Evolutionary conservation across 2,113 vertebrate species (phyloP), one percentile per base, ranked within the genome.

Genomic region (Sturnus vulgaris): DNA sequence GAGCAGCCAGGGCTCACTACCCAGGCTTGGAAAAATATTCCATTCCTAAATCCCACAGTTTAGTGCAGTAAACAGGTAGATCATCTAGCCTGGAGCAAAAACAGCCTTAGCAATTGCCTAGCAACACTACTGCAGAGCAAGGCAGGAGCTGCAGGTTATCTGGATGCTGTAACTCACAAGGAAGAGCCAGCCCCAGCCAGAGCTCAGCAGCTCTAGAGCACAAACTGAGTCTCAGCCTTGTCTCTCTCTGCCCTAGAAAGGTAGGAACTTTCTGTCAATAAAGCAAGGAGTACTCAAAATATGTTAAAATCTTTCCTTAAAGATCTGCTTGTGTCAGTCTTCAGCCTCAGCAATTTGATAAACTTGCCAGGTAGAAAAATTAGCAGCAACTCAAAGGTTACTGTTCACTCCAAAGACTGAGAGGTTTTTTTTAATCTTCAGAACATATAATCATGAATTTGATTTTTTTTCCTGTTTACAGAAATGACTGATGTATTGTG

Each of bases 71-170:
- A 97, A 92, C 23, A 84, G 88, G 69, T 24, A 81, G 85, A 82
- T 95, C 39, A 73, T 73, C 68, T 70, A 53, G 21, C 18, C 12
- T 61, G 47, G 71, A 96, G 63, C 53, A 82, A 76, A 91, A 87
- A 12, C 55, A 95, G 70, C 83, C 92, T 84, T 93, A 95, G 94
- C 87, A 91, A 87, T 82, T 50, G 85, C 95, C 84, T 96, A 96
- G 95, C 94, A 97, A 96, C 96, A 82, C 57, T 19, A 15, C 53
- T 1, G 15, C 61, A 23, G 89, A 71, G 81, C 35, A 68, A 84
- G 63, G 84, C 75, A 75, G 85, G 86, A 89, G 60, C 69, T 86
- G 72, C 21, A 0, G 19, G 50, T 84, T 92, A 55, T 53, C 50
- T 2, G 11, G 61, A 23, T 69, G 53, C 13, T 5, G n/a, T 15